Conservation (phyloP, 2,888 invertebrate genomes). For the Clepsis dumicolana region DNA sequence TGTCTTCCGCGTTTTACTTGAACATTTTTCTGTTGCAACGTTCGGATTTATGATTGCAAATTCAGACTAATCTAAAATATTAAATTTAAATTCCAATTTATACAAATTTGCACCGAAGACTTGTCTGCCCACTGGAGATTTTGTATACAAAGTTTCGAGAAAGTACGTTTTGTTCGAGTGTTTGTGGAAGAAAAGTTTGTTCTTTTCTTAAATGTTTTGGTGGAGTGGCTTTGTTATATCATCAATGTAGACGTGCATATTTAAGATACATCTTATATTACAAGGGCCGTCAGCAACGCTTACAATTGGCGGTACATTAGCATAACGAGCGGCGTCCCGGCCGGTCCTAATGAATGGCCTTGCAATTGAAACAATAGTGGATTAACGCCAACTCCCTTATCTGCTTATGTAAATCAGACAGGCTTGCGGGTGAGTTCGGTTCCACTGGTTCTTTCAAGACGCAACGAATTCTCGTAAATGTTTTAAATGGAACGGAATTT, state of each 20-base stretch:
- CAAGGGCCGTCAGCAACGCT: slow-evolving; percentile 40
- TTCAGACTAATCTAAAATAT: slow-evolving; percentile 36
- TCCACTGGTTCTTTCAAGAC: slow-evolving; percentile 42
- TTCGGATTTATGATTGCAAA: slow-evolving; percentile 26
- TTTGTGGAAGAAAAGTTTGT: background rate
- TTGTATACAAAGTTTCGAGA: slow-evolving; percentile 20
- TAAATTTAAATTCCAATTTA: slow-evolving; percentile 26
- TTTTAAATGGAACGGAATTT: slow-evolving; percentile 33
- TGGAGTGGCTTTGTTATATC: background rate
- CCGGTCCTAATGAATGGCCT: slow-evolving; percentile 75
- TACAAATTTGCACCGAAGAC: slow-evolving; percentile 36
- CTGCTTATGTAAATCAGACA: slow-evolving; percentile 51
- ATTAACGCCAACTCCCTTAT: slow-evolving; percentile 53
- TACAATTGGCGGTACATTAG: slow-evolving; percentile 67
- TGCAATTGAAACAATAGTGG: slow-evolving; percentile 75
- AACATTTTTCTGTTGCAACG: slow-evolving; percentile 32
- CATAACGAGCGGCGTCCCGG: slow-evolving; percentile 70
- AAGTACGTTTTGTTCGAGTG: background rate
- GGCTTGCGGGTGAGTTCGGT: slow-evolving; percentile 39
- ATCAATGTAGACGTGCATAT: slow-evolving; percentile 14
- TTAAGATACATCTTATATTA: slow-evolving; percentile 41
- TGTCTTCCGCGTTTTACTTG: slow-evolving; percentile 36
- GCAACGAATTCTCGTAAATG: slow-evolving; percentile 39
- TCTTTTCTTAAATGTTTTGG: slow-evolving; percentile 1
- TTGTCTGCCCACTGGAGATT: slow-evolving; percentile 16